Conservation (phyloP, 2,888 invertebrate species). For the Drosophila percnosoma region DNA sequence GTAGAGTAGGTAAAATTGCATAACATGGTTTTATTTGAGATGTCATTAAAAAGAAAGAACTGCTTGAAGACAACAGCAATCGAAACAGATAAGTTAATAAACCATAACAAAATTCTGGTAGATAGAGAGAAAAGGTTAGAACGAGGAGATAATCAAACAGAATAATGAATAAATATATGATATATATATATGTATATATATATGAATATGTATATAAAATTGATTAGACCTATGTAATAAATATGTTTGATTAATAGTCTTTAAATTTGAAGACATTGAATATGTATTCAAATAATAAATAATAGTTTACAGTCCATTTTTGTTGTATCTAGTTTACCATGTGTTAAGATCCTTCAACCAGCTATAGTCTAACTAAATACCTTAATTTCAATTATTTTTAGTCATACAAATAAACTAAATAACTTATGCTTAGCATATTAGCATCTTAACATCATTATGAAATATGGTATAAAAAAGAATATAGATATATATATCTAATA, state of each 20-base stretch:
- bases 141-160: not conserved
- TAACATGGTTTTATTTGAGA: not conserved
- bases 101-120: rapidly evolving
- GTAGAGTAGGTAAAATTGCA: not conserved
- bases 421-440: not conserved
- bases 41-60: not conserved
- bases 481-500: not conserved
- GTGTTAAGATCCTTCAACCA: not conserved
- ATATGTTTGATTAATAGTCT: not conserved
- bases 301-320: not conserved
- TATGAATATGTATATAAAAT: not conserved
- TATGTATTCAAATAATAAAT: not conserved
- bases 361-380: not conserved
- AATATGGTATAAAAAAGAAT: not conserved
- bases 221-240: not conserved
- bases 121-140: not conserved
- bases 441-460: not conserved
- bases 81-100: not conserved
- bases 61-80: not conserved
- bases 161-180: not conserved
- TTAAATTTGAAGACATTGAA: not conserved
- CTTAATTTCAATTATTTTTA: not conserved
- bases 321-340: not conserved
- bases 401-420: not conserved
- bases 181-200: too few relatives aligned